These are phyloP conservation scores for Fregetta grallaria DNA, from an alignment of 2,113 vertebrate genomes.

Conservation along the genomic window DNA sequence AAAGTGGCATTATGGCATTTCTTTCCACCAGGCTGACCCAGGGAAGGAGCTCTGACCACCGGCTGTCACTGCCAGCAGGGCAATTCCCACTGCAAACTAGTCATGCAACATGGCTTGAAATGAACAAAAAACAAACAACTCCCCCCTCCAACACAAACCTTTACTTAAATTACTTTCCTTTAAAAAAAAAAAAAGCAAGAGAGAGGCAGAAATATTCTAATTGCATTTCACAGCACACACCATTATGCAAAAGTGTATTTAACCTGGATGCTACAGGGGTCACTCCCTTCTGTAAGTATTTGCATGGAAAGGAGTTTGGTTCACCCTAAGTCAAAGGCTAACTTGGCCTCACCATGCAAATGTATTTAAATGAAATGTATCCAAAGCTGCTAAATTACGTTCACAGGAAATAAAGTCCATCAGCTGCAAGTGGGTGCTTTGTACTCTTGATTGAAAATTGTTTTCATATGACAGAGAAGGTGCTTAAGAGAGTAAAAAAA, in stretches of 20 bases:
- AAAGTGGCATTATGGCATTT: neutral
- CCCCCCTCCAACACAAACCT: neutral
- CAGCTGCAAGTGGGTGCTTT: neutral
- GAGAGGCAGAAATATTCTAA: neutral
- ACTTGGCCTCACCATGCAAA: neutral
- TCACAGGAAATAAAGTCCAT: neutral
- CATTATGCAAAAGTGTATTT: neutral
- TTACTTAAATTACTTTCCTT: neutral
- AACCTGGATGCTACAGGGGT: neutral
- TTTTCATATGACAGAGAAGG: neutral
- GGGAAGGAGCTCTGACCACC: neutral
- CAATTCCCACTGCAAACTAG: neutral
- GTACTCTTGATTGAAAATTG: slow-evolving; percentile 35
- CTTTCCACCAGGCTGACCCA: slow-evolving; percentile 48
- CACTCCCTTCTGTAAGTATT: neutral
- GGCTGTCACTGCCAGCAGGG: slow-evolving; percentile 32
- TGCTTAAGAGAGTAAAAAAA: slow-evolving; percentile 39
- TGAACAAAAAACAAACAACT: neutral
- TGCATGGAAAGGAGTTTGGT: neutral
- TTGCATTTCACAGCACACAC: neutral
- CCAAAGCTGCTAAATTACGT: neutral
- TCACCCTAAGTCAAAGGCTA: neutral
- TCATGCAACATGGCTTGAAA: neutral
- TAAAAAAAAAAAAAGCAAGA: neutral
- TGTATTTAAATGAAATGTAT: neutral